Conservation (phyloP, 2,113 vertebrate species). For the zebrafish (Danio rerio) region GRCz12tu NC_133187.1:34184501-34185000, state of each 20-base stretch:
- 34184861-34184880: constrained; percentile 50
- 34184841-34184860: constrained; percentile 48
- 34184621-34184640: too few relatives aligned
- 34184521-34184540: too few relatives aligned
- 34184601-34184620: too few relatives aligned
- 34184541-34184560: too few relatives aligned
- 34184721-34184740: constrained; percentile 14
- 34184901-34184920: constrained; percentile 51
- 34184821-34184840: not conserved
- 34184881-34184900: constrained; percentile 55
- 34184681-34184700: not conserved
- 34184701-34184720: constrained; percentile 2
- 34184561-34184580: too few relatives aligned
- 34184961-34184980: constrained; percentile 36
- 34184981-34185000: constrained; percentile 53
- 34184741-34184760: constrained; percentile 48
- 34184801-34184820: constrained; percentile 58
- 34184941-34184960: constrained; percentile 23
- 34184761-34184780: constrained; percentile 47
- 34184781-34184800: constrained; percentile 48
- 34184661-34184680: too few relatives aligned
- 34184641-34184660: too few relatives aligned
- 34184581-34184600: too few relatives aligned
- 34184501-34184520: too few relatives aligned
- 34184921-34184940: constrained; percentile 55